Evolutionary conservation across 2,888 invertebrate species (phyloP).

Genomic region (Geotrupes spiniger): DNA sequence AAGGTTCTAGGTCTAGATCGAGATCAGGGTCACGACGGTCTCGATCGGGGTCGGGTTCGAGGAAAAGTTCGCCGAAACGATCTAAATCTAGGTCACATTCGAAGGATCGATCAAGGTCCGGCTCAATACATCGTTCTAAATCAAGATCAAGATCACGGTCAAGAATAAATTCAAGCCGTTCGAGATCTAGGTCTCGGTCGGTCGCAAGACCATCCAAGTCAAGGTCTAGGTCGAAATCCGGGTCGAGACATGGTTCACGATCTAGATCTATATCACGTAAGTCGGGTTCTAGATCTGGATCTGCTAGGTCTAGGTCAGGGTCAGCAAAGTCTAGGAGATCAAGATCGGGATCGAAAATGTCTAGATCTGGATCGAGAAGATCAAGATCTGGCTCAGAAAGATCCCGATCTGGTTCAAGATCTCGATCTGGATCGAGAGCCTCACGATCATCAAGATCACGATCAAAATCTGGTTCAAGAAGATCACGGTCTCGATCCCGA

Average conservation of each 20-base stretch:
- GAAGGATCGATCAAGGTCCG: conserved; percentile 24
- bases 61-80: conserved; percentile 13
- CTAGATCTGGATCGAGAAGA: conserved; percentile 37
- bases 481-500: conserved; percentile 34
- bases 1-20: conserved; percentile 25
- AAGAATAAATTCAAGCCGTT: conserved; percentile 27
- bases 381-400: conserved; percentile 37
- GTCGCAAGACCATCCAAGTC: conserved; percentile 33
- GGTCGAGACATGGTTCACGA: conserved; percentile 32
- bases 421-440: conserved; percentile 38
- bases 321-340: conserved; percentile 35
- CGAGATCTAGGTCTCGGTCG: conserved; percentile 28
- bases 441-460: conserved; percentile 38
- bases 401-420: conserved; percentile 33
- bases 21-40: conserved; percentile 29
- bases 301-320: conserved; percentile 20
- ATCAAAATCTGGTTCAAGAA: conserved; percentile 36
- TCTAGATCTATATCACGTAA: conserved; percentile 34
- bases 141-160: conserved; percentile 32
- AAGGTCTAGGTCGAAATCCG: conserved; percentile 35
- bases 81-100: conserved; percentile 36
- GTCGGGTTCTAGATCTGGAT: conserved; percentile 29
- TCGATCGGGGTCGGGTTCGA: conserved; percentile 12
- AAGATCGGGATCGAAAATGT: conserved; percentile 31
- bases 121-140: conserved; percentile 28